These are phyloP conservation scores for Automeris io DNA, from an alignment of 2,888 invertebrate species.

Conservation along the genomic window DNA sequence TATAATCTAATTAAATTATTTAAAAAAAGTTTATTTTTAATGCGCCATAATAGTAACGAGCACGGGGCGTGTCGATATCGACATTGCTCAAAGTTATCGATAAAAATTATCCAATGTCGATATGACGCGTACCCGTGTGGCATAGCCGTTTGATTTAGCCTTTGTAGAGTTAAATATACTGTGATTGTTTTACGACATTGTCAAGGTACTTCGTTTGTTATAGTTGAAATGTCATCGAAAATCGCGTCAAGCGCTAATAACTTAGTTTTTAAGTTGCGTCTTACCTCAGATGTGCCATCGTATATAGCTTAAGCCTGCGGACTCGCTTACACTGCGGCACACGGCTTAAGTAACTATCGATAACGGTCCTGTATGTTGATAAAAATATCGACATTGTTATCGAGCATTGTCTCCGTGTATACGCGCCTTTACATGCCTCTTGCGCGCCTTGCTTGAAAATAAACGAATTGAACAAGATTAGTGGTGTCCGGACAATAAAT, in stretches of 20 bases:
- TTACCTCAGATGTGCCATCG: constrained; percentile 70
- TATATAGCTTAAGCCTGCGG: constrained; percentile 7
- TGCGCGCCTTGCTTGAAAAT: too few species aligned
- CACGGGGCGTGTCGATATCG: background rate
- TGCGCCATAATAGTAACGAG: constrained; percentile 18
- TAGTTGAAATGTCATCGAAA: constrained; percentile 20
- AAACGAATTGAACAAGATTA: too few species aligned
- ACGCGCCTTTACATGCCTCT: too few species aligned
- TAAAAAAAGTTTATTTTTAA: constrained; percentile 35
- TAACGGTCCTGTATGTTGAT: too few species aligned
- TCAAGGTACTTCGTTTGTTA: constrained; percentile 46
- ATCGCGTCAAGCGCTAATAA: constrained; percentile 22
- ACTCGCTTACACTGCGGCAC: background rate
- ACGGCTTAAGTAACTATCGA: too few species aligned
- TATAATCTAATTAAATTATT: constrained; percentile 37
- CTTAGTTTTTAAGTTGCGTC: constrained; percentile 51
- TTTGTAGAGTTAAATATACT: constrained; percentile 36
- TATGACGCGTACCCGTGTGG: background rate
- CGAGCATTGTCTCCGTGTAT: too few species aligned
- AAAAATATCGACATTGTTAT: too few species aligned
- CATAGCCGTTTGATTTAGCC: constrained; percentile 19
- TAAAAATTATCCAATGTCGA: constrained; percentile 6
- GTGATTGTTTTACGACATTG: constrained; percentile 57
- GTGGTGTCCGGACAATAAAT: constrained; percentile 2
- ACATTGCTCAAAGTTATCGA: background rate